phyloP scores from a whole-genome alignment of 1,140 invertebrate genomes.

The Zaprionus tsacasi region DNA sequence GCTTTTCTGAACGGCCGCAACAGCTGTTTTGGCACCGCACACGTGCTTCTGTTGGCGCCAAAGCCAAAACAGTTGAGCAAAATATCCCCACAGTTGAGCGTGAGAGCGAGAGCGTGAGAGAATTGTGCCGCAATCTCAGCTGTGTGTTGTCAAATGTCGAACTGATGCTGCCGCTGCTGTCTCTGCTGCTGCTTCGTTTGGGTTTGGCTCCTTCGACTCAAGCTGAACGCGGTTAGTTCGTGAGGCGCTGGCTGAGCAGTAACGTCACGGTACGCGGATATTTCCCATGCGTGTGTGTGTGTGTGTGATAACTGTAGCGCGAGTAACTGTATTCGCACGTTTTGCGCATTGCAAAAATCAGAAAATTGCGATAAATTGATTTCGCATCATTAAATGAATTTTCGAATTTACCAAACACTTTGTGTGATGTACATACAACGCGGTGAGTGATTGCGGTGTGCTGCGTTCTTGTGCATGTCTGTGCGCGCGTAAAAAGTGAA shows the following conservation, averaged over 20 bases:
- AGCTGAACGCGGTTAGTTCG: slow-evolving; percentile 58
- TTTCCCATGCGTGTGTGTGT: not conserved
- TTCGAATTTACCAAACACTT: not conserved
- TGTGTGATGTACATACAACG: too few species aligned
- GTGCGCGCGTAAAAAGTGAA: slow-evolving; percentile 37
- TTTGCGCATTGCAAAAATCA: slow-evolving; percentile 29
- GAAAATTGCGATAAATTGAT: slow-evolving; percentile 21
- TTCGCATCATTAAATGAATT: slow-evolving; percentile 12
- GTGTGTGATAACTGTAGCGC: slow-evolving; percentile 6
- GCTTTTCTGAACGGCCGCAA: slow-evolving; percentile 29
- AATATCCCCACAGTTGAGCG: slow-evolving; percentile 8
- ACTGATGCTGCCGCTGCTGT: slow-evolving; percentile 58
- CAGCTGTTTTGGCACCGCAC: slow-evolving; percentile 53
- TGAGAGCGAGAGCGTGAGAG: slow-evolving; percentile 7
- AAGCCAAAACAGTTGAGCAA: slow-evolving; percentile 47
- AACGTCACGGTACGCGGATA: slow-evolving; percentile 52
- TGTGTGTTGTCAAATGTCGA: slow-evolving; percentile 58
- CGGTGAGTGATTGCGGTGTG: not conserved
- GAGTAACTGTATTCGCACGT: not conserved
- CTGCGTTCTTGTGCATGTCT: slow-evolving; percentile 4
- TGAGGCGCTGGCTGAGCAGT: slow-evolving; percentile 68
- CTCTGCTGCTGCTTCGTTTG: slow-evolving; percentile 16
- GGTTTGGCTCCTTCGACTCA: slow-evolving; percentile 21
- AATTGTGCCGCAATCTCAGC: slow-evolving; percentile 59
- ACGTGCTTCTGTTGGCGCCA: slow-evolving; percentile 68